Evolutionary conservation across 2,888 invertebrate species (phyloP), one percentile per base, ranked within the genome.

Genomic region (Liposcelis brunnea): DNA sequence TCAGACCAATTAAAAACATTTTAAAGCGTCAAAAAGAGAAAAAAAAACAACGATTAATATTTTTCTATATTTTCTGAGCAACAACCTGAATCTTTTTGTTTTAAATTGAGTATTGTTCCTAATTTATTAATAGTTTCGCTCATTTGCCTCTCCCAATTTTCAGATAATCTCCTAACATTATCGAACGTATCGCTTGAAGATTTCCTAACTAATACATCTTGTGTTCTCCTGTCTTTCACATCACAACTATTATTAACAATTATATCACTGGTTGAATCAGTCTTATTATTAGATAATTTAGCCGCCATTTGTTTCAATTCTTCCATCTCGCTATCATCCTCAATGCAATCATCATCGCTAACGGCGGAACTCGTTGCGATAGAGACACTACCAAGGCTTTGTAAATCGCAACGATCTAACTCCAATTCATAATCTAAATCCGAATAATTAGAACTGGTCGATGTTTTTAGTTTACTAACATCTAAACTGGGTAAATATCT

Each of bases 371-470:
- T 67, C 1, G 64, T 62, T 1, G 66, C 65, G 10, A 68, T 60
- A n/a, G 72, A 72, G 49, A 67, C 58, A 51, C 71, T 70, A 43
- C 67, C 68, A 14, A 67, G 58, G 55, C 73, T 72, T 16, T 65
- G 64, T 50, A 66, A 61, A 54, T 74, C 70, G 52, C 71, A 74
- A 49, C 69, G 68, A 50, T 74, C 74, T 53, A 75, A 57, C 56
- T 74, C 74, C 45, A 63, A 55, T 50, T 70, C 65, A 48, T 70
- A 69, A 54, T 72, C 71, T 19, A 40, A 21, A 19, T 40, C 40
- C 10, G 64, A 47, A 70, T 48, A 18, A 47, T 46, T 11, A 26
- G 40, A 14, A 19, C 55, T 59, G 10, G 55, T 55, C 47, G 55
- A 44, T 31, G 60, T 57, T 42, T 56, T 57, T 21, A 56, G 51